Conservation (phyloP, 2,888 invertebrate genomes). For the Synanthedon vespiformis region DNA sequence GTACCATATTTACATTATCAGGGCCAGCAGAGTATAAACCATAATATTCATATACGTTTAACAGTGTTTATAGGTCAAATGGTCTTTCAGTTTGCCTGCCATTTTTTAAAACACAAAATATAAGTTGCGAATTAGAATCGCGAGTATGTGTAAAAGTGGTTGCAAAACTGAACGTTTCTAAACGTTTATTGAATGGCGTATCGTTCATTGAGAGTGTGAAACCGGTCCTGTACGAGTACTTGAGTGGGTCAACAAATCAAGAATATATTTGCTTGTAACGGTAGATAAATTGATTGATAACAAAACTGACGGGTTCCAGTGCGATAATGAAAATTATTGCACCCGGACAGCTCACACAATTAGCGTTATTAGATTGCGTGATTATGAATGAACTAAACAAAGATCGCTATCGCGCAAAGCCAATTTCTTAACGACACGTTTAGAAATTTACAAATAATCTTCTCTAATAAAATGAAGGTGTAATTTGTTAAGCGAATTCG, state of each 20-base stretch:
- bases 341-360: slow-evolving; percentile 28
- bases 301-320: slow-evolving; percentile 40
- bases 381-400: slow-evolving; percentile 17
- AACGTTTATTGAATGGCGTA: slow-evolving; percentile 32
- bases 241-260: slow-evolving; percentile 44
- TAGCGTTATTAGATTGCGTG: slow-evolving; percentile 20
- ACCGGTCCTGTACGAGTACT: slow-evolving; percentile 34
- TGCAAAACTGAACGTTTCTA: slow-evolving; percentile 13
- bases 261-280: slow-evolving; percentile 35
- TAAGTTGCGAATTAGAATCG: too few species aligned
- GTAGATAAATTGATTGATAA: slow-evolving; percentile 66
- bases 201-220: slow-evolving; percentile 34
- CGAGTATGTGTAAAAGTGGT: slow-evolving; percentile 1
- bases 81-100: too few species aligned
- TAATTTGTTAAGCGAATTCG: neutral
- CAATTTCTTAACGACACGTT: neutral
- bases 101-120: too few species aligned
- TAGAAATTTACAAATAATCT: neutral
- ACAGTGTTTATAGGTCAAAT: too few species aligned
- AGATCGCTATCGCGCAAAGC: neutral
- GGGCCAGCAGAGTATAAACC: too few species aligned
- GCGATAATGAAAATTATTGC: slow-evolving; percentile 22
- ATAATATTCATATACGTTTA: too few species aligned
- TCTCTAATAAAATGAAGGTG: neutral
- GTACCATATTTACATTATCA: too few species aligned